phyloP scores from a whole-genome alignment of 2,113 vertebrate genomes.

The Donacobius atricapilla region DNA sequence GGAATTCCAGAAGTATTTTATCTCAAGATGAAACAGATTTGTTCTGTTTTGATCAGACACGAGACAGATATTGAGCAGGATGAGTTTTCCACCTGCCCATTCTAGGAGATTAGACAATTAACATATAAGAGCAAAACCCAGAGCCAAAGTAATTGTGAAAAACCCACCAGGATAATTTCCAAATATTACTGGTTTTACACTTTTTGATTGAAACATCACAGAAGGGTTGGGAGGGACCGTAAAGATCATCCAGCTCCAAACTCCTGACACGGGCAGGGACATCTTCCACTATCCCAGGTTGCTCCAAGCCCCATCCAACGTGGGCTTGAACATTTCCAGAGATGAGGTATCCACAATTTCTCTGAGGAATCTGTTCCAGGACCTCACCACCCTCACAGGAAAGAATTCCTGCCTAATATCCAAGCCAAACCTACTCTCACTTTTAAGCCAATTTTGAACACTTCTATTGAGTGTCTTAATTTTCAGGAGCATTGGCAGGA shows the following conservation, averaged over 20 bases:
- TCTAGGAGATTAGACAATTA: neutral
- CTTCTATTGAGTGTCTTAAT: neutral
- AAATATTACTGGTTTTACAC: neutral
- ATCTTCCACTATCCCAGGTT: neutral
- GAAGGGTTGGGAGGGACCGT: neutral
- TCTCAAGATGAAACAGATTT: neutral
- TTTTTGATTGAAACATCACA: neutral
- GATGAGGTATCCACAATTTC: neutral
- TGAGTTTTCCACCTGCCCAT: neutral
- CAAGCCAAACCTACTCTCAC: neutral
- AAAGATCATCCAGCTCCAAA: neutral
- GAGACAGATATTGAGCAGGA: neutral
- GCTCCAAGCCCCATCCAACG: fast-evolving
- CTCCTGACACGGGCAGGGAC: neutral
- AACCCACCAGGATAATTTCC: neutral
- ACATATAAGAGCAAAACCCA: neutral
- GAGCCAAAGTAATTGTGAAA: neutral
- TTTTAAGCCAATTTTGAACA: neutral
- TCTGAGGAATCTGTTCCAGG: neutral
- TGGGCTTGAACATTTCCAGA: neutral
- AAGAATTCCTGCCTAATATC: neutral
- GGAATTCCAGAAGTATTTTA: neutral
- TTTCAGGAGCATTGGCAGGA: neutral
- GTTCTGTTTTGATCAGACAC: neutral
- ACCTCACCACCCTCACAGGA: neutral